Base-by-base conservation (phyloP, 2,113 vertebrate genomes). In the Lamprologus lemairii region DNA sequence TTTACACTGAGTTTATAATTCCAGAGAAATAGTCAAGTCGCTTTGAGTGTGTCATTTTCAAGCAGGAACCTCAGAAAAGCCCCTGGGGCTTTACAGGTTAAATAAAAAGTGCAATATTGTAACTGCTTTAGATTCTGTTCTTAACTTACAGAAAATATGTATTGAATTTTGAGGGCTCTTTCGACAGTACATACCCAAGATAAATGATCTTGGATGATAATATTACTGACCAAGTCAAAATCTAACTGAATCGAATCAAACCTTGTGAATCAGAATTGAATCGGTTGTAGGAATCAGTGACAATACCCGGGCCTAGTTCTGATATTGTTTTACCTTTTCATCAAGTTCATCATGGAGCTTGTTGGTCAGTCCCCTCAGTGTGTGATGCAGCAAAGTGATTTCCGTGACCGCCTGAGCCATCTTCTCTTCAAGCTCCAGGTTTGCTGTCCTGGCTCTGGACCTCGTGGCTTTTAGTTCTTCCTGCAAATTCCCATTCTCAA, bases 341-440 rank as follows among this genome's bases (percentile, higher is more conserved):
- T 13, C 75, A 33, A 96, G 85, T 4, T 89, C 79, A 16, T 81
- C 71, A 1, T 95, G 92, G 1, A 96, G 90, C 79, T 85, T 84
- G 9, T 83, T 85, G 65, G 92, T 94, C 63, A 96, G 53, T 16
- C 81, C 87, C 58, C 93, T 80, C 81, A 97, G 92, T 17, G 89
- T 93, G 84, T 97, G 94, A 89, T 95, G 93, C 53, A 97, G 83
- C 55, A 96, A 80, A 21, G 93, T 94, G 31, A 95, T 86, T 40
- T 96, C 94, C 11, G 93, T 94, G 47, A 87, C 90, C 0, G 88
- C 93, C 86, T 95, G 94, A 14, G 83, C 93, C 21, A 95, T 80
- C 87, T 95, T 93, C 82, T 96, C 94, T 9, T 60, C 85, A 4
- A 95, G 94, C 82, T 95, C 92, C 93, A 93, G 58, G 87, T 94